Evolutionary conservation across 1,140 invertebrate genomes (phyloP).

Genomic region (Teleopsis dalmanni): DNA sequence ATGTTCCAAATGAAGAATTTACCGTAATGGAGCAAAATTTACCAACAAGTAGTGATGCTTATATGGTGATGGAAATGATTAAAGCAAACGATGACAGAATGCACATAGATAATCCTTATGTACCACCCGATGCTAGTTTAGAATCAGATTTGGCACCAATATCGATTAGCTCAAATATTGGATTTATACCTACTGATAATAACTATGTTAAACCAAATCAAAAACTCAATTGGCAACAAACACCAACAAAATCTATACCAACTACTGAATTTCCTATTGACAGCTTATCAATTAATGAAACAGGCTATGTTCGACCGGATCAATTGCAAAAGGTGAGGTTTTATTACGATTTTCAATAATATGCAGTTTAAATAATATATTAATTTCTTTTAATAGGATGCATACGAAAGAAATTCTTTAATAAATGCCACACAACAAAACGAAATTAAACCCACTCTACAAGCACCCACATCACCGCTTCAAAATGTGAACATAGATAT

Average conservation of each 20-base stretch:
- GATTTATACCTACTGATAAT: neutral
- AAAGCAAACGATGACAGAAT: neutral
- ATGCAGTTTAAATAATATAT: neutral
- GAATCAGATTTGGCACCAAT: neutral
- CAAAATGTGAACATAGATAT: neutral
- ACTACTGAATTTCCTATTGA: neutral
- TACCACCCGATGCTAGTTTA: neutral
- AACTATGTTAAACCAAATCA: neutral
- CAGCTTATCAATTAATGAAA: no score
- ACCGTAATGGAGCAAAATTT: no score
- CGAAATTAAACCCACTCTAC: neutral
- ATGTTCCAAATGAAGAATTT: no score
- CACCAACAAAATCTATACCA: neutral
- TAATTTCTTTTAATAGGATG: neutral
- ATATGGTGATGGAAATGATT: conserved; percentile 6
- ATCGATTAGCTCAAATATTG: neutral
- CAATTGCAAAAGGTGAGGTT: no score
- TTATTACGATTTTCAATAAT: neutral
- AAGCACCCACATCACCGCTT: neutral
- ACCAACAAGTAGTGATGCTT: no score
- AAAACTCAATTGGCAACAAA: neutral
- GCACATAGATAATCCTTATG: neutral
- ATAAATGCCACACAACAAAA: no score
- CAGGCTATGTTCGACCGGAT: no score
- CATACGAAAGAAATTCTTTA: neutral